Evolutionary conservation across 2,888 invertebrate species (phyloP), one percentile per base, ranked within the genome.

Genomic region (Nomada fucata): DNA sequence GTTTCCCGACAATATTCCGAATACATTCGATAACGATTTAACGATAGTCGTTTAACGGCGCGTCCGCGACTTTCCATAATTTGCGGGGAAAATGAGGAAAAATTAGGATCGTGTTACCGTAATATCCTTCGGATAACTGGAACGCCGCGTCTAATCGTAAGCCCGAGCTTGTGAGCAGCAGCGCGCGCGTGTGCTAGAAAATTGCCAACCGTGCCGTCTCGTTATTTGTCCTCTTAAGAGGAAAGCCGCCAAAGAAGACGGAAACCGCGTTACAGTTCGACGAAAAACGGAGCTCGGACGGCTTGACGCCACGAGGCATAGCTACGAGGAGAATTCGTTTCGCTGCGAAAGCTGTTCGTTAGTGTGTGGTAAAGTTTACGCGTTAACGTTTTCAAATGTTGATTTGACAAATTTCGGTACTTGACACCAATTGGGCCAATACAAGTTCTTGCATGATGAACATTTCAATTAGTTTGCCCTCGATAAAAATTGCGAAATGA

Each of bases 251-350:
- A 18, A 47, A 18, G n/a, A 67, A 60, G 36, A 18, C 18, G 60
- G 29, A 60, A 60, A 60, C 36, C 3, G 29, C 60, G 67, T 23
- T 23, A 42, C 67, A 53, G 36, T 67, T 67, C 53, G 36, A 67
- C 13, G 36, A 15, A 53, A 67, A 53, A 20, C 15, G 36, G 65
- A 7, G 20, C 10, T 20, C 9, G 20, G 26, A 18, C 11, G 20
- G 20, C 10, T 10, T 36, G 20, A 29, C 20, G 9, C n/a, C 20
- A 20, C 20, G 20, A 13, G 15, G 18, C 44, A 4, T 18, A 64
- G 44, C 23, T 10, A 0, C 47, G 23, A 36, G 36, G 36, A 20
- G 36, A 10, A 36, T 67, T 53, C 52, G 29, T 15, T 36, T 36
- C n/a, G 15, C 15, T 10, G 18, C 18, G 53, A 53, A 42, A 36